phyloP scores from a whole-genome alignment of 2,888 invertebrate genomes.

The Eilema sororculum region DNA sequence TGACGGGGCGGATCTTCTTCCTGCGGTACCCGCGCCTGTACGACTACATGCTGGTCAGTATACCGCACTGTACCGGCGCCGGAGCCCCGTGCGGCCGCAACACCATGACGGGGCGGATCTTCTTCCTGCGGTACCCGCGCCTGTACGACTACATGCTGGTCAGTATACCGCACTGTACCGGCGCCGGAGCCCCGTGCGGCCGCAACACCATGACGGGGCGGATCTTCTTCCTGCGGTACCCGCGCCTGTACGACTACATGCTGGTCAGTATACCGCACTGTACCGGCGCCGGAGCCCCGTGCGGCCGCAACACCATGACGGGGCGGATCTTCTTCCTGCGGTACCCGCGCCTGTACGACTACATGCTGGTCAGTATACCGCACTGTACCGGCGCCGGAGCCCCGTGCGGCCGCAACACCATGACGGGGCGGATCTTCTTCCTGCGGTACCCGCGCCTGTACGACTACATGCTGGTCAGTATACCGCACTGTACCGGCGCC shows the following conservation, averaged over 20 bases:
- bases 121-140: conserved; percentile 89
- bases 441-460: no score
- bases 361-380: no score
- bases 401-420: no score
- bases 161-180: conserved; percentile 62
- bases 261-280: conserved; percentile 80
- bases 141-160: conserved; percentile 87
- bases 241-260: conserved; percentile 86
- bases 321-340: no score
- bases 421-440: no score
- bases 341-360: no score
- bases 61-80: conserved; percentile 75
- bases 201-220: conserved; percentile 91
- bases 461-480: no score
- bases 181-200: no score
- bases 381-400: no score
- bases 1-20: conserved; percentile 94
- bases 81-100: conserved; percentile 81
- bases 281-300: no score
- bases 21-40: conserved; percentile 87
- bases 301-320: no score
- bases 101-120: conserved; percentile 92
- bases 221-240: conserved; percentile 92
- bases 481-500: no score
- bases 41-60: conserved; percentile 85